Evolutionary conservation across 2,888 invertebrate genomes (phyloP).

Genomic region (Heliconius cydno): DNA sequence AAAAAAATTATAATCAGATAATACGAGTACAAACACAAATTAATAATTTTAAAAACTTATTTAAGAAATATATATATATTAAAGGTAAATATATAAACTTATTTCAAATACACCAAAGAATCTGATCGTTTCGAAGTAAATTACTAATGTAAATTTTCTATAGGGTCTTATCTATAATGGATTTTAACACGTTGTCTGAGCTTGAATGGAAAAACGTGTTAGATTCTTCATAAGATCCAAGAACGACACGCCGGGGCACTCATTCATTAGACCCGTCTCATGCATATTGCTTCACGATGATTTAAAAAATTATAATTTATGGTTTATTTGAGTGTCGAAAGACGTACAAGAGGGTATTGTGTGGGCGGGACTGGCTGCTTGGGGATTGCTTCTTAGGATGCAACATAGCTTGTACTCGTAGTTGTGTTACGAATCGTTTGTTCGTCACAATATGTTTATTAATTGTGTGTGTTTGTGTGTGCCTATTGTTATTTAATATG

Average conservation of each 20-base stretch:
- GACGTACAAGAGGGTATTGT: constrained; percentile 58
- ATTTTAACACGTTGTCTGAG: constrained; percentile 20
- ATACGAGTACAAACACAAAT: too few species aligned
- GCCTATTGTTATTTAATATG: constrained; percentile 29
- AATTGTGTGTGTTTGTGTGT: constrained; percentile 32
- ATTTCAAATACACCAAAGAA: constrained; percentile 6
- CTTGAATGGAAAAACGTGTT: constrained; percentile 38
- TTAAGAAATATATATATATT: too few species aligned
- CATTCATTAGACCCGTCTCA: constrained; percentile 44
- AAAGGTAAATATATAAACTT: neutral
- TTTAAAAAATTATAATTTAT: constrained; percentile 81
- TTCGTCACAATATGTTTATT: constrained; percentile 42
- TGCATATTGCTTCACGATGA: constrained; percentile 58
- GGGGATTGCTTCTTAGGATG: constrained; percentile 51
- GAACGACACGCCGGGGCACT: constrained; percentile 35
- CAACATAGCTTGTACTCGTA: constrained; percentile 38
- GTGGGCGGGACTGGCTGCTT: constrained; percentile 69
- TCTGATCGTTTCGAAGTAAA: constrained; percentile 12
- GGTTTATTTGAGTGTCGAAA: constrained; percentile 79
- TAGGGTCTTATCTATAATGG: constrained; percentile 22
- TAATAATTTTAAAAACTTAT: neutral
- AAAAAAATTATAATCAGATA: too few species aligned
- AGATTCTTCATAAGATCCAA: constrained; percentile 31
- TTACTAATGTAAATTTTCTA: constrained; percentile 11
- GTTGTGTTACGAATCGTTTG: constrained; percentile 37